Conservation (phyloP, 2,797 vertebrate genomes). For the Potorous gilbertii region DNA sequence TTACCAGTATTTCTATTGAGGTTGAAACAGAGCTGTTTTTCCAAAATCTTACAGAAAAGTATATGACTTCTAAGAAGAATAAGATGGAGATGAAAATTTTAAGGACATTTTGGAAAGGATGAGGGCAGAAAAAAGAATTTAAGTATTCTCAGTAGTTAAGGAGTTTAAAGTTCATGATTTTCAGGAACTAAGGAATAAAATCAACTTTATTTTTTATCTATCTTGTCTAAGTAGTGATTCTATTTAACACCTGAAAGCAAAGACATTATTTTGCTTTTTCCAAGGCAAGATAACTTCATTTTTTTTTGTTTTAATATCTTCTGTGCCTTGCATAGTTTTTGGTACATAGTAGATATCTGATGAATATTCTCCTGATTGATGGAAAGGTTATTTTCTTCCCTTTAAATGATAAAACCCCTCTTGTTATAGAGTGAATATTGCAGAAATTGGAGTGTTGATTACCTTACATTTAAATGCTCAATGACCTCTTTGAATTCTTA, state of each 20-base stretch:
- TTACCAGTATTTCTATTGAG: background rate
- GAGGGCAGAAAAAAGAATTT: background rate
- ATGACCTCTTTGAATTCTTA: background rate
- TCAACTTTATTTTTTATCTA: background rate
- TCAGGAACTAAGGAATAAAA: background rate
- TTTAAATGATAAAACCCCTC: background rate
- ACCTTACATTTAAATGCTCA: background rate
- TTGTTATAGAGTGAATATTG: background rate
- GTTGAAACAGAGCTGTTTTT: background rate
- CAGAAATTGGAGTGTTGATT: constrained; percentile 18
- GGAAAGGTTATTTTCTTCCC: background rate
- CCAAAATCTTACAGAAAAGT: constrained; percentile 23
- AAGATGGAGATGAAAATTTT: background rate
- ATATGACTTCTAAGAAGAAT: background rate
- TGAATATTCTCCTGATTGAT: background rate
- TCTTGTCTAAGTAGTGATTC: background rate
- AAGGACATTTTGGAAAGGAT: background rate
- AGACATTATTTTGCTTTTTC: background rate
- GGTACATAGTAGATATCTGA: background rate
- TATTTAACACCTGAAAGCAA: constrained; percentile 23
- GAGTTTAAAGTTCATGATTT: constrained; percentile 4
- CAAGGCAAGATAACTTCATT: background rate
- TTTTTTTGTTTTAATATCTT: background rate
- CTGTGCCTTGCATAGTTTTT: background rate
- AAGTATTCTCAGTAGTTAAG: background rate